A percentile compares a stretch with the other conserved stretches of the same genome.
Conservation (phyloP, 2,888 invertebrate genomes). For the Cryptocephalus moraei region DNA sequence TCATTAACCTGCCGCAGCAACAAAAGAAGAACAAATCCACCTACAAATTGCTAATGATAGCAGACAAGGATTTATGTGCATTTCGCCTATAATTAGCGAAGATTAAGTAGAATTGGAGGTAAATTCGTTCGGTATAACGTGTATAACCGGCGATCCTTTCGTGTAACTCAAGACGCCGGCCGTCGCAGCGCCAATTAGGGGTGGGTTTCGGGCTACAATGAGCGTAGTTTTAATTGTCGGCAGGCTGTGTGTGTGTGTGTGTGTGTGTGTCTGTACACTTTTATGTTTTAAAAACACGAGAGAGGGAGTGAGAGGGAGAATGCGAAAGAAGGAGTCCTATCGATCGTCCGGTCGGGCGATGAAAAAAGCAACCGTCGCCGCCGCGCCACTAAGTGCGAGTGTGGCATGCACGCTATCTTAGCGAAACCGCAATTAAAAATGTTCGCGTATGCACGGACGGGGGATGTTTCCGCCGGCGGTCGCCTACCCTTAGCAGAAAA, state of each 20-base stretch:
- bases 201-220: slow-evolving; percentile 17
- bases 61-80: too few species aligned
- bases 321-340: slow-evolving; percentile 15
- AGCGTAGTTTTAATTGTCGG: slow-evolving; percentile 26
- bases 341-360: slow-evolving; percentile 31
- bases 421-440: slow-evolving; percentile 39
- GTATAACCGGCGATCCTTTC: slow-evolving; percentile 1
- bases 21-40: too few species aligned
- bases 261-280: slow-evolving; percentile 23
- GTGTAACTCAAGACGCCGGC: slow-evolving; percentile 10
- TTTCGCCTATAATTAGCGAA: too few species aligned
- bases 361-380: slow-evolving; percentile 35
- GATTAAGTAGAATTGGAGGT: too few species aligned
- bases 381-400: slow-evolving; percentile 41
- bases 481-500: too few species aligned
- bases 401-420: slow-evolving; percentile 42
- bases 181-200: slow-evolving; percentile 17
- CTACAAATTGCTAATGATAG: too few species aligned
- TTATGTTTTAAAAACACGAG: slow-evolving; percentile 33
- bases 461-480: too few species aligned
- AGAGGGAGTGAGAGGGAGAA: slow-evolving; percentile 20
- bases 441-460: too few species aligned
- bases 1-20: too few species aligned
- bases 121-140: too few species aligned
- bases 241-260: slow-evolving; percentile 21